Evolutionary conservation across 2,113 vertebrate genomes (phyloP).

Genomic region (Scalopus aquaticus): DNA sequence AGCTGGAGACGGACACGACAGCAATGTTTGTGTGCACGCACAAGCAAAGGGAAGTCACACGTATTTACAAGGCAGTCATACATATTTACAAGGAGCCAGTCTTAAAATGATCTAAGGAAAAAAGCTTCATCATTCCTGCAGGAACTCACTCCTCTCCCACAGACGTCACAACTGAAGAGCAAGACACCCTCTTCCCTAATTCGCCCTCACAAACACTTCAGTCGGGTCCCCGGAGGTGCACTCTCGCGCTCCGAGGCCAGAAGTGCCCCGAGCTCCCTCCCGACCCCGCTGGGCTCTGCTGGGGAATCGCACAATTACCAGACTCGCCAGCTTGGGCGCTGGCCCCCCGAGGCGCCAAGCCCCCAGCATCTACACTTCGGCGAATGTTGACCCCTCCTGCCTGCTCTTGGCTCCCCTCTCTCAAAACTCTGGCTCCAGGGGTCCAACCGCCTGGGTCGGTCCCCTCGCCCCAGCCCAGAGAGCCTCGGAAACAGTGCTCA

Average conservation of each 20-base stretch:
- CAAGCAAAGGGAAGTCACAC: background rate
- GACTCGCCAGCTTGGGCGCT: background rate
- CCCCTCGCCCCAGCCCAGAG: background rate
- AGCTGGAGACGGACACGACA: too few relatives aligned
- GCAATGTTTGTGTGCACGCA: too few relatives aligned
- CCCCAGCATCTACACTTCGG: background rate
- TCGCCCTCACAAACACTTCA: slow-evolving; percentile 36
- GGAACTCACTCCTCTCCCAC: slow-evolving; percentile 46
- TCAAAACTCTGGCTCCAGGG: background rate
- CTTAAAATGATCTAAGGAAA: slow-evolving; percentile 9
- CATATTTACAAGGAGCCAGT: background rate
- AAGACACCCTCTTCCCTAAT: slow-evolving; percentile 43
- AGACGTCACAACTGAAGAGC: slow-evolving; percentile 35
- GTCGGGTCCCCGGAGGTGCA: background rate
- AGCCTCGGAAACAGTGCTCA: background rate
- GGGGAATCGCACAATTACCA: background rate
- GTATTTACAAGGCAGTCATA: background rate
- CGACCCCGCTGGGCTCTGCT: background rate
- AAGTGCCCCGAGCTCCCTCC: background rate
- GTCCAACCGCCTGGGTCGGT: background rate
- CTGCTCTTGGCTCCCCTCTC: background rate
- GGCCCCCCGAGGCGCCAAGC: background rate
- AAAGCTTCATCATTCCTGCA: slow-evolving; percentile 37
- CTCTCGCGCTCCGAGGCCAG: background rate
- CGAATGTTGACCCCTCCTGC: background rate